These are phyloP conservation scores for Agrilus mali DNA, from an alignment of 2,888 invertebrate species.

Conservation along the genomic window DNA sequence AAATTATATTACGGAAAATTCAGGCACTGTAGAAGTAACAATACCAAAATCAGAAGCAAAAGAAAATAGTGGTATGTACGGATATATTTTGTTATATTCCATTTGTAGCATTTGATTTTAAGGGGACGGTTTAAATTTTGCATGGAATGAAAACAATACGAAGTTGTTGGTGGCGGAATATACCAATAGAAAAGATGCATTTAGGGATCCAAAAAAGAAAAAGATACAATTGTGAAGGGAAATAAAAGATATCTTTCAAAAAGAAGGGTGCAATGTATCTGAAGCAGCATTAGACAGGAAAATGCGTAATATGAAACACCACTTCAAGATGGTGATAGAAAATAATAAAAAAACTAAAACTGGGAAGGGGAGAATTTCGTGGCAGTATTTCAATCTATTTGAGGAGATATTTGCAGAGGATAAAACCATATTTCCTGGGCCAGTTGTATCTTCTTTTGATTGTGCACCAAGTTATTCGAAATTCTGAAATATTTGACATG, in stretches of 20 bases:
- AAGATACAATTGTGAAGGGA: conserved; percentile 2
- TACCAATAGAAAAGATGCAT: neutral
- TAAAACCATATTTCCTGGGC: conserved; percentile 1
- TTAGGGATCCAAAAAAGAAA: conserved; percentile 4
- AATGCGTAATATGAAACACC: conserved; percentile 4
- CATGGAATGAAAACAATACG: conserved; percentile 1
- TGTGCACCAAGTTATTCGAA: no score
- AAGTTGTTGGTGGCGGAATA: conserved; percentile 1
- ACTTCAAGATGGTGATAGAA: neutral
- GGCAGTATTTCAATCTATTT: conserved; percentile 1
- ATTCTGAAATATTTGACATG: no score
- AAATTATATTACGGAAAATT: no score
- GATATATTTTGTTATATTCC: no score
- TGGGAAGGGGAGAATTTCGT: neutral
- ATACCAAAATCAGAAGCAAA: no score
- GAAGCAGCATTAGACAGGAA: conserved; percentile 2
- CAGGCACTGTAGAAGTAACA: no score
- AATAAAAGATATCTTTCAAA: neutral
- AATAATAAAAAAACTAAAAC: neutral
- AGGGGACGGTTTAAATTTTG: no score
- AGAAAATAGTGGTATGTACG: no score
- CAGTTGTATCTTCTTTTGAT: no score
- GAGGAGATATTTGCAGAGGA: conserved; percentile 1
- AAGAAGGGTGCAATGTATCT: neutral
- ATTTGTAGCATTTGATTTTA: no score